Base-by-base conservation (phyloP, 1,140 invertebrate genomes). In the Heliconius congener region DNA sequence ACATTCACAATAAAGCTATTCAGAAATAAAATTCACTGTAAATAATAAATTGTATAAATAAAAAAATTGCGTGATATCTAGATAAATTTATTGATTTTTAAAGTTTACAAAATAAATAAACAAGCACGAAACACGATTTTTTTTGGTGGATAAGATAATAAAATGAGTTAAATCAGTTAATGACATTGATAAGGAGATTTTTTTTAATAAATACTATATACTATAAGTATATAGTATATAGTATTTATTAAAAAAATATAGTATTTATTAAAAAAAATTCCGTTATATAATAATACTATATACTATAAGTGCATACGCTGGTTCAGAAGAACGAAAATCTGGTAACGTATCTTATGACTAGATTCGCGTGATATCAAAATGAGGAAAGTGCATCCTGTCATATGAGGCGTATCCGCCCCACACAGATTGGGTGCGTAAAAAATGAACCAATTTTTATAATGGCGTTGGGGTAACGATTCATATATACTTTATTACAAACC, bases 371-470 rank as follows among this genome's bases (percentile, higher is more conserved):
- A 89, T 91, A 90, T 87, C 82, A 85, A 82, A 85, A 83, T 81
- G 80, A 88, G 82, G 85, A 91, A 88, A 93, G 85, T 86, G 85
- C 90, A 93, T 94, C 92, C 93, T 91, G 93, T 93, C 92, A 94
- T 93, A 91, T 71, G 93, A 93, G 84, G 85, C 85, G 87, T 91
- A 92, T 93, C 93, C 93, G 90, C 93, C 91, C 79, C 90, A 85
- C 88, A 85, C 85, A 85, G 90, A 90, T 89, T 88, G 88, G 82
- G 83, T 81, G 83, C 74, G 85, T 92, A 93, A 94, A 94, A 94
- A 93, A 93, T 91, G 86, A 83, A 91, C 86, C 87, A 91, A 93
- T 93, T 93, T 93, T 93, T 91, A 93, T 93, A 93, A 93, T 93
- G 92, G 85, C 85, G 82, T 80, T 75, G 87, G 88, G 86, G 88